Base-by-base conservation (phyloP, 2,888 invertebrate genomes). In the Hypomecis atomaria region DNA sequence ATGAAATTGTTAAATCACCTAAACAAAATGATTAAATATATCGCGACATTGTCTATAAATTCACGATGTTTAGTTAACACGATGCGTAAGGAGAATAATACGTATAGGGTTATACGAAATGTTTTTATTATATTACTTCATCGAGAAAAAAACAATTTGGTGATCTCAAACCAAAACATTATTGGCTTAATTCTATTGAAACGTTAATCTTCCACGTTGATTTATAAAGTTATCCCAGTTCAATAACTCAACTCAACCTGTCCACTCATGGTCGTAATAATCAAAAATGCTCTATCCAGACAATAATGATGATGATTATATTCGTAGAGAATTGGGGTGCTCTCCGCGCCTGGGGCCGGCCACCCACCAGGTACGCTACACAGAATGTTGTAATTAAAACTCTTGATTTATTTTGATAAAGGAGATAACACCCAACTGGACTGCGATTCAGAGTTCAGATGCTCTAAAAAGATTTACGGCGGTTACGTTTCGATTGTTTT, bases 361-460 rank as follows among this genome's bases (percentile, higher is more conserved):
- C 88, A 87, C 88, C 87, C 87, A 87, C 86, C 73, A 77, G 73
- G 71, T 84, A 79, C 66, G 70, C 70, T 73, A 78, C 72, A 77
- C 79, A 77, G 75, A 81, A 82, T 79, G 78, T 79, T 79, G 78
- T 86, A 86, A 88, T 87, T 88, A 88, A 86, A 84, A 77, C 72
- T 82, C 74, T 78, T 78, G 82, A 84, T 85, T 83, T 84, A 82
- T 84, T 86, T 84, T 82, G 82, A 85, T 87, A 83, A 78, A 75
- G 66, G 71, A 72, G 83, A 85, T 83, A 84, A 78, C 75, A 75
- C 70, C 70, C 72, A 76, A 79, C 77, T 76, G 74, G 74, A 75
- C 67, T 71, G 76, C 71, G 65, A 71, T 75, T 78, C 76, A 70
- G 69, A 72, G 71, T 73, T 67, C 72, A 65, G 75, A 81, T 78